Evolutionary conservation across 2,113 vertebrate genomes (phyloP), one percentile per base, ranked within the genome.

Genomic region (Bubo scandiacus): DNA sequence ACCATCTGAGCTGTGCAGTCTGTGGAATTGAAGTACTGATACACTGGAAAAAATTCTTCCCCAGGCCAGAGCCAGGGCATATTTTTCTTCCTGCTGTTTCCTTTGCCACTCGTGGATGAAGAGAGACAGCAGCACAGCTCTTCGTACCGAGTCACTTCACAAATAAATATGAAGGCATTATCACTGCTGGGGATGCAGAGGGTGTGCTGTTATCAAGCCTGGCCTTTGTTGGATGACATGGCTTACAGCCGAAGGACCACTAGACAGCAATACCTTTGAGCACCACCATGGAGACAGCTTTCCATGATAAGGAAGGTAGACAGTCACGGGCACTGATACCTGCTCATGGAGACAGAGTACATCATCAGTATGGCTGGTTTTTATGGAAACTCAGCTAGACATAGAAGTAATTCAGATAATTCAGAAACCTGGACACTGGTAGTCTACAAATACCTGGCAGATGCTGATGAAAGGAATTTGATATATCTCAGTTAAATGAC

Each of bases 331-430:
- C 27, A 25, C 36, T 74, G 30, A 10, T 47, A 62, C 30, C 42
- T 73, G 20, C 66, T 45, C 38, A 10, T 58, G 55, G 45, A 81
- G 75, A 10, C 26, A 32, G 17, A 10, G 29, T 7, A 2, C 1
- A 0, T 58, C 19, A 32, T 21, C 70, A 29, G 26, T 26, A 16
- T 0, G 0, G 10, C 47, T 86, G 20, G 0, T 2, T 30, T 92
- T 38, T 80, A 34, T 30, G 18, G 70, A 55, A 93, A 54, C 11
- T 11, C 29, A 72, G 52, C 42, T 71, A 62, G 47, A 23, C 10
- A 1, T 4, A 54, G 21, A 80, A 65, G 36, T 12, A 55, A 81
- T 34, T 70, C 51, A 72, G 61, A 19, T 75, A 42, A 47, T 79
- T 89, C 70, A 67, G 52, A n/a, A 18, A 26, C 4, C 15, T 52